A percentile compares a stretch with the other conserved stretches of the same genome.
Conservation (phyloP, 2,888 invertebrate genomes). For the Rhorus exstirpatorius region DNA sequence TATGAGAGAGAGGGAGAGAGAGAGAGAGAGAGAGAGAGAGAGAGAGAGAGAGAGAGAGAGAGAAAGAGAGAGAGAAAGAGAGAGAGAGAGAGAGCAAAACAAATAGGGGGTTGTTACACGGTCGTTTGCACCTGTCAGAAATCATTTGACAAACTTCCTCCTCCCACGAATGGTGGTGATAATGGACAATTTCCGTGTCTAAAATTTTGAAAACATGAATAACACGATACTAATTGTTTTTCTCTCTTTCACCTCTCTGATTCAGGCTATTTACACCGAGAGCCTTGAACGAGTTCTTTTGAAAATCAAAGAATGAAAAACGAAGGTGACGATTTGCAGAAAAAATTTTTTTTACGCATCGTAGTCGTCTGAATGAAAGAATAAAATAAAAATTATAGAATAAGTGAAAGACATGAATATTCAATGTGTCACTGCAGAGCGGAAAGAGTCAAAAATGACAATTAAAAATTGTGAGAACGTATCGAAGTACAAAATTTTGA, state of each 20-base stretch:
- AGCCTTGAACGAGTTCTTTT: neutral
- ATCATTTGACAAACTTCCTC: constrained; percentile 9
- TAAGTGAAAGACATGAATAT: too few species aligned
- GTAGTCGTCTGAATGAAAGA: too few species aligned
- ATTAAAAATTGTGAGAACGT: too few species aligned
- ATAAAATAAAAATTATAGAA: too few species aligned
- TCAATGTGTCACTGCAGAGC: too few species aligned
- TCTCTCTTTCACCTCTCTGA: neutral
- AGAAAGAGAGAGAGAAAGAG: neutral
- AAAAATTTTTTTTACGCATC: too few species aligned
- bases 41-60: constrained; percentile 46
- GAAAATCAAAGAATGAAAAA: too few species aligned
- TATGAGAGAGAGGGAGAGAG: constrained; percentile 16
- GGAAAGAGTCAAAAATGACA: too few species aligned
- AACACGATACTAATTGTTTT: neutral
- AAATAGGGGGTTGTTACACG: constrained; percentile 56
- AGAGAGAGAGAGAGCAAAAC: constrained; percentile 34
- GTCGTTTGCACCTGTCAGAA: constrained; percentile 54
- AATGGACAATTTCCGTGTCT: constrained; percentile 21
- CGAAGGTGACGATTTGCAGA: too few species aligned
- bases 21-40: neutral
- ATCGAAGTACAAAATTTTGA: too few species aligned
- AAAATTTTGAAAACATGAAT: neutral
- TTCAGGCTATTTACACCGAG: neutral
- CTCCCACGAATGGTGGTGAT: neutral